These are phyloP conservation scores for Cardiocondyla obscurior DNA, from an alignment of 1,140 invertebrate genomes.

Conservation along the genomic window DNA sequence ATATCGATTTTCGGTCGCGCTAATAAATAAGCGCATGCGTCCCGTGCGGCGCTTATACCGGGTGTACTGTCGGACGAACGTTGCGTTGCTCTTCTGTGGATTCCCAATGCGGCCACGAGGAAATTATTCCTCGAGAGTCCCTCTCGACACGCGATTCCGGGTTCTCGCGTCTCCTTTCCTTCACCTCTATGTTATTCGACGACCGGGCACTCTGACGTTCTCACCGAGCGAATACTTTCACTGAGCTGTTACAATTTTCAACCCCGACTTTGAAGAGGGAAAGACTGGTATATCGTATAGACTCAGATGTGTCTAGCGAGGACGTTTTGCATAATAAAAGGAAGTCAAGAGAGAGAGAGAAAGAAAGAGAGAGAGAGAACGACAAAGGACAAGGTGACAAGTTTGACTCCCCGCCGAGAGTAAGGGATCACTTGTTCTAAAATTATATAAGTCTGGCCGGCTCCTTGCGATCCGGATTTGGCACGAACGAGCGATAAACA, in stretches of 20 bases:
- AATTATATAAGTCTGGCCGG: conserved; percentile 10
- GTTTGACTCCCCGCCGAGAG: not conserved
- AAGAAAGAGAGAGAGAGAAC: not conserved
- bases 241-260: not conserved
- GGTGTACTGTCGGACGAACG: conserved; percentile 21
- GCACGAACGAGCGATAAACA: not conserved
- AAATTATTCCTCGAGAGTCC: conserved; percentile 26
- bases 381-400: not conserved
- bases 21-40: conserved; percentile 79
- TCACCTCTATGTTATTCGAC: not conserved
- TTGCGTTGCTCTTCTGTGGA: conserved; percentile 21
- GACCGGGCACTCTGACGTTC: not conserved
- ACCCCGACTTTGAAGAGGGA: too few species aligned
- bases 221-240: not conserved
- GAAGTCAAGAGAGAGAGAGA: not conserved
- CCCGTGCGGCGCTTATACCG: conserved; percentile 51
- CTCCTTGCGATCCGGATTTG: not conserved
- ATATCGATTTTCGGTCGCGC: conserved; percentile 78
- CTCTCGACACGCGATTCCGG: conserved; percentile 2
- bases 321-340: too few species aligned
- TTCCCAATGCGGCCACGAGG: not conserved
- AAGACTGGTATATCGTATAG: too few species aligned
- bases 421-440: not conserved
- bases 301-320: too few species aligned
- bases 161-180: not conserved